phyloP scores from a whole-genome alignment of 2,888 invertebrate genomes.

The Scelioninae gen. 1 region DNA sequence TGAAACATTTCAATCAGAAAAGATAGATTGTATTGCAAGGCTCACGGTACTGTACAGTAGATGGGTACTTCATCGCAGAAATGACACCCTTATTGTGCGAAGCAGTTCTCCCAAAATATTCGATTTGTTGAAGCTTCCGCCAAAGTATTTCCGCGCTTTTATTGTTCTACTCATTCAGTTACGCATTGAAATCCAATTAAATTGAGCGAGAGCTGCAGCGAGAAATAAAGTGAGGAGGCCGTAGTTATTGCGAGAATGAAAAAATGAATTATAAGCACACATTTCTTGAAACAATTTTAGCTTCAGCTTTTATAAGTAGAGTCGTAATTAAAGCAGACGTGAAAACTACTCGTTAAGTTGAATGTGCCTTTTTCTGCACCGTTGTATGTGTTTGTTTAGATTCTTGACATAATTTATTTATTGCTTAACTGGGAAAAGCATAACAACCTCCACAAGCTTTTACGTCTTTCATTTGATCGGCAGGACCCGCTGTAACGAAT shows the following conservation, averaged over 20 bases:
- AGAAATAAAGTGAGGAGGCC: not conserved
- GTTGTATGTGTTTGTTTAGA: not conserved
- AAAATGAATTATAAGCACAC: conserved; percentile 38
- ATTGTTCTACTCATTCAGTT: conserved; percentile 9
- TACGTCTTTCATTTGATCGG: too few relatives aligned
- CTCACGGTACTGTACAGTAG: not conserved
- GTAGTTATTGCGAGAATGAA: conserved; percentile 8
- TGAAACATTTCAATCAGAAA: conserved; percentile 13
- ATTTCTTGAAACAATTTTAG: conserved; percentile 31
- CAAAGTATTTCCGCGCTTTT: conserved; percentile 1
- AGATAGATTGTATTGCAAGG: not conserved
- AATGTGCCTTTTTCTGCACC: not conserved
- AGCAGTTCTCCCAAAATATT: not conserved
- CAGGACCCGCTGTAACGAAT: not conserved
- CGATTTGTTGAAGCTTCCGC: conserved; percentile 5
- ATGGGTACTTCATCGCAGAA: conserved; percentile 8
- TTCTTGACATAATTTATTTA: conserved; percentile 30
- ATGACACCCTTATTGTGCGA: conserved; percentile 13
- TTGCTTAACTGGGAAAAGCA: not conserved
- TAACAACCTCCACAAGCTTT: not conserved
- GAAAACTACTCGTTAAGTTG: conserved; percentile 32
- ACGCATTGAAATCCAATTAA: conserved; percentile 29
- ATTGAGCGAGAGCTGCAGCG: conserved; percentile 12
- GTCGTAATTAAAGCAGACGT: conserved; percentile 38
- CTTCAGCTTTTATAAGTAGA: conserved; percentile 22